A percentile compares a stretch with the other conserved stretches of the same genome.
Evolutionary conservation across 2,888 invertebrate species (phyloP).

Genomic region (Beris morrisii): DNA sequence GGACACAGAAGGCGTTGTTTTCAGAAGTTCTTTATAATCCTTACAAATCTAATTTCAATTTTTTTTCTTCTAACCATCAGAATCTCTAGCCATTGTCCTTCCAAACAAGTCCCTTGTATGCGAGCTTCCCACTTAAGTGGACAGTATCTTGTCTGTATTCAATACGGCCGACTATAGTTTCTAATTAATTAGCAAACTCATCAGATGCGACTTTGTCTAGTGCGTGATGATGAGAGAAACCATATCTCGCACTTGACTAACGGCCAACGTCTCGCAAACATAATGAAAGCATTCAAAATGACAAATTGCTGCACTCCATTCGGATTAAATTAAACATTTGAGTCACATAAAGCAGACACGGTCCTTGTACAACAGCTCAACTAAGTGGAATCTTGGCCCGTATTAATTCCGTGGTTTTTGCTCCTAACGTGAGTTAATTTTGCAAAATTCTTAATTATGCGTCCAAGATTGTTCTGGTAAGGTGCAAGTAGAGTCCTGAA

Average conservation of each 20-base stretch:
- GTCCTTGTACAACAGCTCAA: not conserved
- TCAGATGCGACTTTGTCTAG: not conserved
- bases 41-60: too few relatives aligned
- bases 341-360: conserved; percentile 22
- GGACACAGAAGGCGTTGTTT: too few relatives aligned
- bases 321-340: conserved; percentile 14
- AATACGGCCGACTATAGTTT: too few relatives aligned
- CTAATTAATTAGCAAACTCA: too few relatives aligned
- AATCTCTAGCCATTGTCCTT: too few relatives aligned
- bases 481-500: too few relatives aligned
- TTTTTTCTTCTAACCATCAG: too few relatives aligned
- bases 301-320: conserved; percentile 16
- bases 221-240: conserved; percentile 2
- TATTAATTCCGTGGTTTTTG: not conserved
- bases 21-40: too few relatives aligned
- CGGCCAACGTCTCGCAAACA: conserved; percentile 1
- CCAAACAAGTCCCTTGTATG: too few relatives aligned
- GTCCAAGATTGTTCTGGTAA: too few relatives aligned
- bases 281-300: conserved; percentile 16
- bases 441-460: not conserved
- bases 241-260: conserved; percentile 7
- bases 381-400: not conserved
- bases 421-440: not conserved
- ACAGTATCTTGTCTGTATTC: too few relatives aligned
- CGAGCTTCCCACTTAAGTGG: too few relatives aligned